Base-by-base conservation (phyloP, 2,888 invertebrate species). In the Nymphalis urticae region DNA sequence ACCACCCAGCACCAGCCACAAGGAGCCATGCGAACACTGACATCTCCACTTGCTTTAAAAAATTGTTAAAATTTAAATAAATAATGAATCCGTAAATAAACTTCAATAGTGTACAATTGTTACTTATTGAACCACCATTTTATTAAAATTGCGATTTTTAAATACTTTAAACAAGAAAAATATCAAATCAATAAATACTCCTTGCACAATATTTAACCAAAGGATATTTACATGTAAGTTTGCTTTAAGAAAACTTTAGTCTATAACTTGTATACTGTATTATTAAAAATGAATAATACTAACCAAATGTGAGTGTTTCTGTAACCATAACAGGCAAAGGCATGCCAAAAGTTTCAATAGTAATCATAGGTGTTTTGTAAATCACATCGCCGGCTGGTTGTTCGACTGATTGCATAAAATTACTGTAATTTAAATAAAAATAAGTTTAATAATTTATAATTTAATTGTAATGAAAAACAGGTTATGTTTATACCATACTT, bases 1-100 rank as follows among this genome's bases (percentile, higher is more conserved):
- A 98, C 98, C 64, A 97, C 93, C 97, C 97, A 96, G 71, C 96
- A 96, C 96, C 96, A 97, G 0, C 96, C 96, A 75, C 94, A 94
- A 0, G 93, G 85, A 0, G 95, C 95, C 70, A 96, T 86, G 32
- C 94, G 93, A 0, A 95, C 95, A 72, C 95, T 95, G 42, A 94
- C 93, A 27, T 92, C 92, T 0, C 93, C 89, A 74, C 91, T 93
- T 0, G 95, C 92, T 93, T 19, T 17, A 56, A 27, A 32, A 17
- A 53, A 21, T 17, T 16, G 1, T 24, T 13, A 24, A 53, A 54
- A 27, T 42, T 13, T 42, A 0, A 13, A 13, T 13, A 13, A 13
- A 42, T 42, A 42, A 13, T 13, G 42, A 13, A 13, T 42, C 2
- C 13, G 42, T 13, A 42, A 42, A 13, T 42, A 13, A 10, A 42